These are phyloP conservation scores for Mercenaria mercenaria DNA, from an alignment of 1,140 invertebrate species.

Conservation along the genomic window DNA sequence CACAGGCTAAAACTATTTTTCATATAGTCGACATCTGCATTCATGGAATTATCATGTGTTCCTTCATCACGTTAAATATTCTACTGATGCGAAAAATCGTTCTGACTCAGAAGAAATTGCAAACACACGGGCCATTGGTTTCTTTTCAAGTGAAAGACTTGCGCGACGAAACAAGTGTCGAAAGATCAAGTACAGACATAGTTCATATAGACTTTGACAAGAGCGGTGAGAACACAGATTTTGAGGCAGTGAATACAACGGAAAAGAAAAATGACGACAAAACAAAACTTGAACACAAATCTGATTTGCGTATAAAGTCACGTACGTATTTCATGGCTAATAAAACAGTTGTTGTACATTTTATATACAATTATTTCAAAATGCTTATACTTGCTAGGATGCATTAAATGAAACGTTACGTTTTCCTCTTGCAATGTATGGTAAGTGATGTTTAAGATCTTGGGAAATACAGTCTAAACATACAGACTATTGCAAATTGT, in stretches of 20 bases:
- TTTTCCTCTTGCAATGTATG: too few species aligned
- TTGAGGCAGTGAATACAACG: not conserved
- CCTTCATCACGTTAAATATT: not conserved
- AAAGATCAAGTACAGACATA: not conserved
- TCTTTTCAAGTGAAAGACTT: not conserved
- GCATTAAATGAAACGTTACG: too few species aligned
- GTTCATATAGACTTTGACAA: not conserved
- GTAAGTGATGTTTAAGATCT: too few species aligned
- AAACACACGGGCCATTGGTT: not conserved
- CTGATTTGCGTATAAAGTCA: not conserved
- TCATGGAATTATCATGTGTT: not conserved
- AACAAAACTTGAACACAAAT: not conserved
- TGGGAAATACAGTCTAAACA: too few species aligned
- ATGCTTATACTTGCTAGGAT: too few species aligned
- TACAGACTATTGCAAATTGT: too few species aligned
- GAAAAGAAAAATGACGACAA: not conserved
- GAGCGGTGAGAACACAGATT: not conserved
- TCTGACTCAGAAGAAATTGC: not conserved
- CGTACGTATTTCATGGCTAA: too few species aligned
- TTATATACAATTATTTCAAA: too few species aligned
- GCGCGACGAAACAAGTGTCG: not conserved
- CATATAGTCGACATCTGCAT: not conserved
- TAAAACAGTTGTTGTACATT: too few species aligned
- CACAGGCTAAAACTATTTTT: not conserved
- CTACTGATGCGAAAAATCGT: not conserved